These are phyloP conservation scores for Euwallacea similis DNA, from an alignment of 1,140 invertebrate genomes.

Conservation along the genomic window DNA sequence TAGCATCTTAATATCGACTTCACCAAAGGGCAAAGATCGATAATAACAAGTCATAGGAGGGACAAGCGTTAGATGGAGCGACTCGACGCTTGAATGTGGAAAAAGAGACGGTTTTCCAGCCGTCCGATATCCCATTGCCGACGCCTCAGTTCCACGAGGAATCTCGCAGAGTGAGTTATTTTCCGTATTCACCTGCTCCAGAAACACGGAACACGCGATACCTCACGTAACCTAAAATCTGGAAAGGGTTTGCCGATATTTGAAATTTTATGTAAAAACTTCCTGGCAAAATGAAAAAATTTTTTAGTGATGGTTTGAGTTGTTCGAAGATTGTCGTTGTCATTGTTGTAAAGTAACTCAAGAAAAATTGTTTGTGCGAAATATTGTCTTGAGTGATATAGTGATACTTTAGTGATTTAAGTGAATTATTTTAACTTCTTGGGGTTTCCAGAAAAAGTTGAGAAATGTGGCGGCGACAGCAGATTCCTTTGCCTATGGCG, in stretches of 20 bases:
- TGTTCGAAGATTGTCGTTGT: not conserved
- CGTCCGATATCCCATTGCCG: constrained; percentile 21
- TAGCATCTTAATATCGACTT: constrained; percentile 2
- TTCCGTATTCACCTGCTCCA: not conserved
- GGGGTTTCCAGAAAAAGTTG: too few species aligned
- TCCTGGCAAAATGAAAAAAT: not conserved
- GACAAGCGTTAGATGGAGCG: constrained; percentile 30
- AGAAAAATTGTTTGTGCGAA: not conserved
- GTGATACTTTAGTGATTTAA: not conserved
- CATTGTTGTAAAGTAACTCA: not conserved
- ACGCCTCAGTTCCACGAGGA: constrained; percentile 36
- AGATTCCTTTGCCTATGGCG: too few species aligned
- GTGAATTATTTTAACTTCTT: not conserved
- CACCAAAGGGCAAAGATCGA: constrained; percentile 6
- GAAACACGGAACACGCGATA: constrained; percentile 19
- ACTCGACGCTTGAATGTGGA: constrained; percentile 16
- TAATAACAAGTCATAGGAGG: constrained; percentile 5
- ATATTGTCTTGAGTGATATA: not conserved
- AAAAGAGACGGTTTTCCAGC: constrained; percentile 13
- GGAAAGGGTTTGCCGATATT: not conserved
- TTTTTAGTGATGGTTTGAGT: not conserved
- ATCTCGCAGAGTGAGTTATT: constrained; percentile 11
- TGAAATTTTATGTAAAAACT: not conserved
- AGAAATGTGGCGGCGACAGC: too few species aligned
- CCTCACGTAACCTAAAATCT: constrained; percentile 24